A percentile compares a stretch with the other conserved stretches of the same genome.
These are phyloP conservation scores for Acridotheres tristis DNA, from an alignment of 2,797 vertebrate genomes.

Conservation along the genomic window DNA sequence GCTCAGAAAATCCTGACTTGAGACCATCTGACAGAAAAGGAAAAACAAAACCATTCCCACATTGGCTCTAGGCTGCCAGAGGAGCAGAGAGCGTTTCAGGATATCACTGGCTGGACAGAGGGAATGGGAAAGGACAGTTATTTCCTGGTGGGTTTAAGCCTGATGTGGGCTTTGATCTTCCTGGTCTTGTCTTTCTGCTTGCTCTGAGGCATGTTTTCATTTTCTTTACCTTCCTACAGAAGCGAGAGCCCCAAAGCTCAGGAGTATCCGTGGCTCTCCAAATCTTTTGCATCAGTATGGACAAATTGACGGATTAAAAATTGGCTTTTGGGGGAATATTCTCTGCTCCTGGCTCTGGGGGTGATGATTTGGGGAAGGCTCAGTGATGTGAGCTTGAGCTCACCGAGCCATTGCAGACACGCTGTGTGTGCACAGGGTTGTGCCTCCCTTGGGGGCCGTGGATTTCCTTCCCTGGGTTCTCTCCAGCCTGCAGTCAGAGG, in stretches of 20 bases:
- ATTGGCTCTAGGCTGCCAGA: not conserved
- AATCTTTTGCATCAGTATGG: not conserved
- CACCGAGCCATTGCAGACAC: rapidly evolving
- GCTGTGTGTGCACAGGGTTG: not conserved
- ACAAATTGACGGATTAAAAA: not conserved
- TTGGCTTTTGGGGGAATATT: not conserved
- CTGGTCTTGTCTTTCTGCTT: not conserved
- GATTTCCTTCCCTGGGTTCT: not conserved
- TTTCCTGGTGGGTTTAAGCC: not conserved
- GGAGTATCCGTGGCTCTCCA: not conserved
- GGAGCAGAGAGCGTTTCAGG: not conserved
- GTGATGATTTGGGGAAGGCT: not conserved
- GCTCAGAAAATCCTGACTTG: not conserved
- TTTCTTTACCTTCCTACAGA: not conserved
- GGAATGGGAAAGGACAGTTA: no score
- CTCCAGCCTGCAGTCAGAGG: not conserved
- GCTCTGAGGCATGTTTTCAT: not conserved
- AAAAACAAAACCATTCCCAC: not conserved
- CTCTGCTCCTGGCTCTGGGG: not conserved
- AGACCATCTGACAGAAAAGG: not conserved
- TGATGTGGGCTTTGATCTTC: not conserved
- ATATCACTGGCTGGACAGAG: rapidly evolving
- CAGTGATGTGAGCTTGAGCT: not conserved
- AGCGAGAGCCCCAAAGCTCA: not conserved
- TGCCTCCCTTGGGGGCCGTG: rapidly evolving